Evolutionary conservation across 2,113 vertebrate genomes (phyloP).

Genomic region (Microcebus murinus): DNA sequence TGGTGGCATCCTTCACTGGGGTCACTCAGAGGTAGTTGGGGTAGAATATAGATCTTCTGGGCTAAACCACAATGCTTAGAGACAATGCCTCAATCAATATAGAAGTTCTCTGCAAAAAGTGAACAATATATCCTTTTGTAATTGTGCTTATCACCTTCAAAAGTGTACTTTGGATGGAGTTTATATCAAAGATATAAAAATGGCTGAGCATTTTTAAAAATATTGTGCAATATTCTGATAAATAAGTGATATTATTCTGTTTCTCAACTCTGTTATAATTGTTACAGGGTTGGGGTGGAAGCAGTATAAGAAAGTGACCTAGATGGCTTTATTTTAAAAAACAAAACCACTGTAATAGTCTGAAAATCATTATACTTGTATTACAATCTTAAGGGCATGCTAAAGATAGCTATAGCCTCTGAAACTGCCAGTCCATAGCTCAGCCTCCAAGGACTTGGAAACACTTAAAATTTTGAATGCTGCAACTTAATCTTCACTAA

Average conservation of each 20-base stretch:
- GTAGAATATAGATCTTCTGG: neutral
- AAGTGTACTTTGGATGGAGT: conserved; percentile 26
- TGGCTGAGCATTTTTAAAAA: neutral
- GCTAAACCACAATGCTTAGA: neutral
- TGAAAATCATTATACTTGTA: conserved; percentile 49
- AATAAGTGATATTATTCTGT: neutral
- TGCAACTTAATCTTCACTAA: conserved; percentile 63
- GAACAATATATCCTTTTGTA: neutral
- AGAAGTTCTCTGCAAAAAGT: neutral
- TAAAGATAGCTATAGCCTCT: conserved; percentile 40
- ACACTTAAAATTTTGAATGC: conserved; percentile 45
- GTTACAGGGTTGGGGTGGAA: neutral
- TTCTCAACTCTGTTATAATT: neutral
- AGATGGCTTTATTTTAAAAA: conserved; percentile 52
- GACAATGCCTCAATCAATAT: neutral
- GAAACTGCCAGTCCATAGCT: neutral
- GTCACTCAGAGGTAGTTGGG: neutral
- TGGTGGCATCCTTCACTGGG: neutral
- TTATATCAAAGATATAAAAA: conserved; percentile 36
- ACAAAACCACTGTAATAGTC: conserved; percentile 41
- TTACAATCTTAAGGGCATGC: conserved; percentile 27
- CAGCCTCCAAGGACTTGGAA: conserved; percentile 35
- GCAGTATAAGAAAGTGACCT: conserved; percentile 19
- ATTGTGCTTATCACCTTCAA: conserved; percentile 19
- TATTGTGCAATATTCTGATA: neutral